These are phyloP conservation scores for Papilio polyxenes DNA, from an alignment of 1,140 invertebrate species.

Conservation along the genomic window DNA sequence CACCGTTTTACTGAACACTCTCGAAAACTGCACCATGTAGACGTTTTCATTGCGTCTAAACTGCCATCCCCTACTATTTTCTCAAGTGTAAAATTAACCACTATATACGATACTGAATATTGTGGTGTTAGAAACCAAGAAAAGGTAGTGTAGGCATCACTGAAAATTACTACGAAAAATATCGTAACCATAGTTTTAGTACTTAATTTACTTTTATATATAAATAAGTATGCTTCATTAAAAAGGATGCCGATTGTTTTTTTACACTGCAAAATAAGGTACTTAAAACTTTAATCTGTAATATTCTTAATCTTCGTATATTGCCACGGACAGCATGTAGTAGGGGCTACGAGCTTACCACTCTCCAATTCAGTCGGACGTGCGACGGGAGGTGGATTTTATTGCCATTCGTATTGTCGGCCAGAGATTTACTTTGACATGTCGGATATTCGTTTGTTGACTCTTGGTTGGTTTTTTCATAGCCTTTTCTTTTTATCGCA, in stretches of 20 bases:
- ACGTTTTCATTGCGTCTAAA: slow-evolving; percentile 56
- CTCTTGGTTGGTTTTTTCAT: slow-evolving; percentile 62
- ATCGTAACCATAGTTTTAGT: no score
- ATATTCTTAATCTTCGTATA: neutral
- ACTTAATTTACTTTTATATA: no score
- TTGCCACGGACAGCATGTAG: slow-evolving; percentile 38
- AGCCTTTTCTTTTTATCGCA: slow-evolving; percentile 49
- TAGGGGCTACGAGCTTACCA: slow-evolving; percentile 65
- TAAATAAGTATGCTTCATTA: no score
- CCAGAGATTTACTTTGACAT: slow-evolving; percentile 75
- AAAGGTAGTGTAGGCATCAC: no score
- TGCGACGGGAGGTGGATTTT: slow-evolving; percentile 67
- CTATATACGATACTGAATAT: no score
- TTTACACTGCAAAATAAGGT: no score
- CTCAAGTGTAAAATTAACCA: no score
- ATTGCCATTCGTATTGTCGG: slow-evolving; percentile 77
- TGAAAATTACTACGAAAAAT: no score
- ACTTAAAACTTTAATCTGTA: neutral
- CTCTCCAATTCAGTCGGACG: slow-evolving; percentile 59
- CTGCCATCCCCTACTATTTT: slow-evolving; percentile 49
- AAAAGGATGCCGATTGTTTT: no score
- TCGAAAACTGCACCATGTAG: slow-evolving; percentile 66
- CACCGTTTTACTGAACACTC: slow-evolving; percentile 66
- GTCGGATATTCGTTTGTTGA: slow-evolving; percentile 75
- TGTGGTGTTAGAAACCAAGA: neutral